Percentiles rank a stretch among this genome's conserved stretches.
Conservation (phyloP, 2,888 invertebrate species). For the Mimumesa dahlbomi region DNA sequence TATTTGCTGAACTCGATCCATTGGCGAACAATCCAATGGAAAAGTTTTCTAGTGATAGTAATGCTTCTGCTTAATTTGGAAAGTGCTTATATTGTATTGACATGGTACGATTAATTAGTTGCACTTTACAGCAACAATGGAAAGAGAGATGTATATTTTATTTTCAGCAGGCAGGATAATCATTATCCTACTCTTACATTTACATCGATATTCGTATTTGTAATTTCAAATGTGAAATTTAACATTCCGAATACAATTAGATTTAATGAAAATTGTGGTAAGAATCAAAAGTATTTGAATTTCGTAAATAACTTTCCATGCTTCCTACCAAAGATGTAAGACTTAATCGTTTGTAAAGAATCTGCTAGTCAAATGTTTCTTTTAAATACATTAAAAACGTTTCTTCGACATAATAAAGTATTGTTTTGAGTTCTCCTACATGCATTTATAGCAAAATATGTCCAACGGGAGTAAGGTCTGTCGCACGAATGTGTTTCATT, state of each 20-base stretch:
- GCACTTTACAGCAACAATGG: slow-evolving; percentile 42
- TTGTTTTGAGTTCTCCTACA: slow-evolving; percentile 51
- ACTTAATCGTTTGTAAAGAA: slow-evolving; percentile 47
- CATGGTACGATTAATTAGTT: slow-evolving; percentile 36
- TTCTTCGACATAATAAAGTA: slow-evolving; percentile 51
- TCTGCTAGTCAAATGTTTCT: slow-evolving; percentile 55
- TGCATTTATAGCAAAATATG: slow-evolving; percentile 51
- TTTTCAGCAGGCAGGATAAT: slow-evolving; percentile 37
- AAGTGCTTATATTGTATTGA: slow-evolving; percentile 30
- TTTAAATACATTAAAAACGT: slow-evolving; percentile 46
- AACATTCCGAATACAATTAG: slow-evolving; percentile 51
- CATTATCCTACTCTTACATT: slow-evolving; percentile 30
- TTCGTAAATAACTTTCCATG: slow-evolving; percentile 45
- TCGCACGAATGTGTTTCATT: slow-evolving; percentile 34
- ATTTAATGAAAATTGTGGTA: slow-evolving; percentile 29
- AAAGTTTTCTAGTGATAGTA: slow-evolving; percentile 70
- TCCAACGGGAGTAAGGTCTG: slow-evolving; percentile 42
- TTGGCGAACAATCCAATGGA: slow-evolving; percentile 89
- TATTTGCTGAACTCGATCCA: slow-evolving; percentile 96
- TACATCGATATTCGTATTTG: slow-evolving; percentile 44
- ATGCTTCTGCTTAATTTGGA: slow-evolving; percentile 73
- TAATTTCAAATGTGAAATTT: slow-evolving; percentile 33
- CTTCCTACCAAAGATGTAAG: slow-evolving; percentile 59
- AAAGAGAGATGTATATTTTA: slow-evolving; percentile 42
- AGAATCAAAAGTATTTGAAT: slow-evolving; percentile 50